Evolutionary conservation across 2,113 vertebrate genomes (phyloP).

Genomic region (Hydropotes inermis): DNA sequence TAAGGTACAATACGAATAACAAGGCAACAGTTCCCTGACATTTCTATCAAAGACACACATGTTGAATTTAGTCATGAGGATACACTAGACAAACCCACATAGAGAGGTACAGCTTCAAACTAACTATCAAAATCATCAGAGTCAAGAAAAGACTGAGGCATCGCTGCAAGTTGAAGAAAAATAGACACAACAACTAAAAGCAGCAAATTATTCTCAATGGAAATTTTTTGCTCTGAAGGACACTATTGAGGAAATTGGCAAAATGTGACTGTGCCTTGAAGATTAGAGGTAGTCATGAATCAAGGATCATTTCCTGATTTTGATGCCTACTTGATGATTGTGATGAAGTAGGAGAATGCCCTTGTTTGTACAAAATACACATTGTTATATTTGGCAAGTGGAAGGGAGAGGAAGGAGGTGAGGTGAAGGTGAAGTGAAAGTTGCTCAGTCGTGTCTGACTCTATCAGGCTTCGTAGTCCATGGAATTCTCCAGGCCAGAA

Average conservation of each 20-base stretch:
- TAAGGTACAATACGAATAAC: neutral
- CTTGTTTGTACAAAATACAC: neutral
- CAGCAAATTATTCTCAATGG: neutral
- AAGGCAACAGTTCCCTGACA: neutral
- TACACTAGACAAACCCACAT: neutral
- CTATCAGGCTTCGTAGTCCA: neutral
- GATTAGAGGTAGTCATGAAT: neutral
- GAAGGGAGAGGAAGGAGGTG: neutral
- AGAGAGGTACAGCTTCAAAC: neutral
- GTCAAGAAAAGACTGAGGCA: neutral
- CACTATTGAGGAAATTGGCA: neutral
- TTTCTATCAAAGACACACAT: neutral
- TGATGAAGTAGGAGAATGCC: neutral
- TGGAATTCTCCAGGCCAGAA: neutral
- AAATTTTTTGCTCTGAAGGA: neutral
- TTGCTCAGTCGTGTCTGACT: neutral
- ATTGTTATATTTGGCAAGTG: neutral
- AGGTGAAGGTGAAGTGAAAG: neutral
- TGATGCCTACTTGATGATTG: neutral
- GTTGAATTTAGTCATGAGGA: neutral
- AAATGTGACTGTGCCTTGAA: neutral
- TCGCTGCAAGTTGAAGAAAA: neutral
- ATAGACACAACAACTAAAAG: neutral
- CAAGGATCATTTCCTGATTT: neutral
- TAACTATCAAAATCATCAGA: neutral